Conservation (phyloP, 2,888 invertebrate genomes). For the Laspeyria flexula region DNA sequence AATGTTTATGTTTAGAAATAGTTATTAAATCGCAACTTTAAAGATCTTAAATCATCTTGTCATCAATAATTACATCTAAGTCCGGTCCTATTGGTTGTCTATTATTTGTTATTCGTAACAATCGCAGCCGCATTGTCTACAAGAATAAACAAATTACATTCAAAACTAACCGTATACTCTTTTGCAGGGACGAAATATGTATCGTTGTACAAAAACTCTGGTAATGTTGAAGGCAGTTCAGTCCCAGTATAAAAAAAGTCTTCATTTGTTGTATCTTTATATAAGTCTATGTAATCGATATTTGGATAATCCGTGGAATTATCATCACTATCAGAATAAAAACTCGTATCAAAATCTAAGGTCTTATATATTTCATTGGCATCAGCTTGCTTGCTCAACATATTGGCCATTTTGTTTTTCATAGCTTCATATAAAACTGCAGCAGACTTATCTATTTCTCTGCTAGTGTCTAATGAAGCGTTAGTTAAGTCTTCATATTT, state of each 20-base stretch:
- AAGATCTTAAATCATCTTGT: too few species aligned
- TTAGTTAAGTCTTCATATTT: neutral
- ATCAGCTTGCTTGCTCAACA: slow-evolving; percentile 22
- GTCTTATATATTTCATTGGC: slow-evolving; percentile 53
- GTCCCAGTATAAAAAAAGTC: slow-evolving; percentile 51
- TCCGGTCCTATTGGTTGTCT: too few species aligned
- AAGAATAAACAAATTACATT: neutral
- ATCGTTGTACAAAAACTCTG: too few species aligned
- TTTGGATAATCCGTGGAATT: slow-evolving; percentile 72
- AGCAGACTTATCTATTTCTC: neutral
- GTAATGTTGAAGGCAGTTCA: slow-evolving; percentile 7
- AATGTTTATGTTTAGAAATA: too few species aligned
- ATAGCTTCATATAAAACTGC: neutral
- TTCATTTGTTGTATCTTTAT: slow-evolving; percentile 75
- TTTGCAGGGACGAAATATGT: neutral
- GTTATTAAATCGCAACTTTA: too few species aligned
- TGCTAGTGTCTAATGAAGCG: neutral
- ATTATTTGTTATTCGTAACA: too few species aligned
- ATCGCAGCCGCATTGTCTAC: too few species aligned
- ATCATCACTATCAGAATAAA: slow-evolving; percentile 55
- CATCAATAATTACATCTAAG: too few species aligned
- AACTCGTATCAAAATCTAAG: slow-evolving; percentile 38
- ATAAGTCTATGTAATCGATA: slow-evolving; percentile 72
- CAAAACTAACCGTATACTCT: neutral
- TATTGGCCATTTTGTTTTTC: slow-evolving; percentile 13